These are phyloP conservation scores for Sapajus apella DNA, from an alignment of 2,113 vertebrate species.

Conservation along the genomic window DNA sequence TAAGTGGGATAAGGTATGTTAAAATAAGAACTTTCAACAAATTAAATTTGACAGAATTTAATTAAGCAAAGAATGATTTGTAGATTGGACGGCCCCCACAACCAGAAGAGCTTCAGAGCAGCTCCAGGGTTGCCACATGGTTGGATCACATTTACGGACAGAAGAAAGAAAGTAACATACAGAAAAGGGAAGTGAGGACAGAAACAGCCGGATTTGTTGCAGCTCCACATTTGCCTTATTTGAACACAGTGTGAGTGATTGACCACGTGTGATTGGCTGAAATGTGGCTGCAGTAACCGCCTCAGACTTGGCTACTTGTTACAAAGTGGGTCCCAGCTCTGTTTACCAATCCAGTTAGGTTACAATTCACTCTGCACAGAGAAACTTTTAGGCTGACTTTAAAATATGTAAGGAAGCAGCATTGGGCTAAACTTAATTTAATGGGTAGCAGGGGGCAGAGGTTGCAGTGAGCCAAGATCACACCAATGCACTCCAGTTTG, in stretches of 20 bases:
- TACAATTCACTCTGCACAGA: background rate
- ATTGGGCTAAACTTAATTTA: background rate
- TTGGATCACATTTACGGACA: background rate
- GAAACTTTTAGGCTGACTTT: background rate
- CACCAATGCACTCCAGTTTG: too few relatives aligned
- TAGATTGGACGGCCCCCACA: background rate
- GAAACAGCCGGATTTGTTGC: background rate
- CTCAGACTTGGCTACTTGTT: background rate
- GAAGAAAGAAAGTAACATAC: background rate
- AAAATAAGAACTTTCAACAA: background rate
- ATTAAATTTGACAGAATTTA: background rate
- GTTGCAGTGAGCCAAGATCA: too few relatives aligned
- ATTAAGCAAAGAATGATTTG: background rate
- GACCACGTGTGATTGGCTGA: background rate
- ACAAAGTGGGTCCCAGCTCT: background rate
- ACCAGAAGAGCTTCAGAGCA: background rate
- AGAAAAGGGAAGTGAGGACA: background rate
- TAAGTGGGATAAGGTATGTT: background rate
- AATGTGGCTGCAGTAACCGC: background rate
- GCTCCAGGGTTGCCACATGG: background rate
- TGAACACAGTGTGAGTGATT: background rate
- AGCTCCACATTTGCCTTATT: background rate
- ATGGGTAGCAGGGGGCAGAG: background rate
- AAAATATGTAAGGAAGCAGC: background rate
- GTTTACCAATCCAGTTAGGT: background rate